Base-by-base conservation (phyloP, 2,113 vertebrate genomes). In the Todiramphus saurophagus region DNA sequence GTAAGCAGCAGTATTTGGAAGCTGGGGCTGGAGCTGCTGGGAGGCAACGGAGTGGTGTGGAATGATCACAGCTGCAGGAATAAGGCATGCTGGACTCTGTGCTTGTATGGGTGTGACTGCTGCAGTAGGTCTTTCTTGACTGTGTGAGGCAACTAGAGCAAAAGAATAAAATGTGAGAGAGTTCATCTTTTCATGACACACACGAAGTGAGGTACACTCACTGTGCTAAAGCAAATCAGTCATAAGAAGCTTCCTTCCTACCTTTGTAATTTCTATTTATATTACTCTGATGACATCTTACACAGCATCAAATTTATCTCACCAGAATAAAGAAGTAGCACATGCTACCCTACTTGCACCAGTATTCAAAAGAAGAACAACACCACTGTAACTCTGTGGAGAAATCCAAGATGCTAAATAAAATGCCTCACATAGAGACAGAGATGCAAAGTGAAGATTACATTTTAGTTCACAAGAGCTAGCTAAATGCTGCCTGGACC, bases 91-190 rank as follows among this genome's bases (percentile, higher is more conserved):
- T 5, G 98, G 59, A 46, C 97, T 98, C 97, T 97, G 98, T 80
- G 98, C 98, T 97, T 99, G 99, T 95, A 99, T 98, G 85, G 99
- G 99, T 3, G 98, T 99, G 95, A 99, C 99, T 2, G 99, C 98
- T 8, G 99, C 99, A 0, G 99, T 99, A 51, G 99, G 99, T 68
- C 99, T 98, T 88, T 99, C 99, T 97, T 99, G 99, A 97, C 90
- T 98, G 91, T 99, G 99, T 77, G 98, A 97, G 0, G 98, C 98
- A 69, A 99, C 99, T 99, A 93, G 89, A 28, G 78, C 44, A 75
- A 92, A 77, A 96, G 62, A 74, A 96, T 35, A 77, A 70, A 91
- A 95, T 20, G 46, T 6, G 8, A 82, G 72, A 70, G 58, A 44
- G 78, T 64, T 78, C 35, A 62, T 64, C 72, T 72, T 81, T 73